phyloP scores from a whole-genome alignment of 1,140 invertebrate species.

The Drosophila eugracilis region DNA sequence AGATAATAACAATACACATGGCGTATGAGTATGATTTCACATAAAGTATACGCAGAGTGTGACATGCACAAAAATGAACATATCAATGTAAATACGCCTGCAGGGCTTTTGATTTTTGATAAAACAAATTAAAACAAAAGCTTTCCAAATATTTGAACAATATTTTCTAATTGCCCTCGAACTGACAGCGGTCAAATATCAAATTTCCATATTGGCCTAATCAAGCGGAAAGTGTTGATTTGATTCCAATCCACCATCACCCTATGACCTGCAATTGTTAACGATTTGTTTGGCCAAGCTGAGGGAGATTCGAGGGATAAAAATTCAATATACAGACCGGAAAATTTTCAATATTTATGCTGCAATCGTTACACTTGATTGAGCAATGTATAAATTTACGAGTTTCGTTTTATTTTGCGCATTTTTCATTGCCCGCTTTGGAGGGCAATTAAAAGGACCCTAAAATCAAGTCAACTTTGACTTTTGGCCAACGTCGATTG shows the following conservation, averaged over 20 bases:
- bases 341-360: slow-evolving; percentile 69
- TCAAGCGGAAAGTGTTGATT: slow-evolving; percentile 65
- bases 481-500: slow-evolving; percentile 57
- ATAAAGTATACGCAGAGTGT: slow-evolving; percentile 30
- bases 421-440: slow-evolving; percentile 14
- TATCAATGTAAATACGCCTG: neutral
- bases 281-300: slow-evolving; percentile 70
- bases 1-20: neutral
- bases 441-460: slow-evolving; percentile 68
- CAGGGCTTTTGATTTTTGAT: neutral
- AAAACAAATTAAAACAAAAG: slow-evolving; percentile 1
- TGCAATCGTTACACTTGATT: slow-evolving; percentile 67
- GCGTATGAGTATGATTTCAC: slow-evolving; percentile 15
- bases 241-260: slow-evolving; percentile 56
- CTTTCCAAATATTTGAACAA: slow-evolving; percentile 20
- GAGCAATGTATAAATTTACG: slow-evolving; percentile 71
- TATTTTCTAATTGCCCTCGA: slow-evolving; percentile 36
- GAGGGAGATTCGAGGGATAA: neutral
- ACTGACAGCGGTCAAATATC: slow-evolving; percentile 36
- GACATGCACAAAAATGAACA: neutral
- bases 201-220: slow-evolving; percentile 55
- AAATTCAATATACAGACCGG: slow-evolving; percentile 41
- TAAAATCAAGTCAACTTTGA: slow-evolving; percentile 78
- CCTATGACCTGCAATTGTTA: slow-evolving; percentile 57
- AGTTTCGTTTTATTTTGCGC: slow-evolving; percentile 29